phyloP scores from a whole-genome alignment of 2,888 invertebrate genomes.

The Dasypolia templi region DNA sequence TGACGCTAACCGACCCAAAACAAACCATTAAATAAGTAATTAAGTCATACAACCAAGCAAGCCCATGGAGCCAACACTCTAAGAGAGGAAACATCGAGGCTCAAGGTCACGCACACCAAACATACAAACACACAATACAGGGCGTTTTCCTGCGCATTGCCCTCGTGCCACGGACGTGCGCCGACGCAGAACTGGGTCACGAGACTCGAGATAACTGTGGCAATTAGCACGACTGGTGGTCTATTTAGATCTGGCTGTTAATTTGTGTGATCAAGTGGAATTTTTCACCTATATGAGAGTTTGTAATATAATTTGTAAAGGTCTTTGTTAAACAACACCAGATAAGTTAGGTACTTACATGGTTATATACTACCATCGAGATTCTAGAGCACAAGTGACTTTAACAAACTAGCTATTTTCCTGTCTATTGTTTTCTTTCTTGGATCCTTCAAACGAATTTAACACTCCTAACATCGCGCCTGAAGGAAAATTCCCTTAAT shows the following conservation, averaged over 20 bases:
- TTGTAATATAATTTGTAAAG: not conserved
- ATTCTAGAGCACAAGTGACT: not conserved
- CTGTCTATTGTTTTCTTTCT: not conserved
- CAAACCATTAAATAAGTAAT: conserved; percentile 10
- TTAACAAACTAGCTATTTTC: not conserved
- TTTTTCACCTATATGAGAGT: not conserved
- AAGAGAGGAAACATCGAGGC: conserved; percentile 10
- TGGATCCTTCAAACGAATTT: not conserved
- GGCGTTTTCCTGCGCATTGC: conserved; percentile 63
- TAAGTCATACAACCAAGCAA: conserved; percentile 21
- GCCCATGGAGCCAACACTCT: not conserved
- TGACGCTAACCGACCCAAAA: conserved; percentile 2
- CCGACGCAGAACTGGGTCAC: conserved; percentile 56
- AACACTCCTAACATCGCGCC: no score
- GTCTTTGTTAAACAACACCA: not conserved
- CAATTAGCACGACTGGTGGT: conserved; percentile 35
- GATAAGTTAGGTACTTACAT: not conserved
- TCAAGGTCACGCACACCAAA: conserved; percentile 33
- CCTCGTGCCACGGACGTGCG: conserved; percentile 53
- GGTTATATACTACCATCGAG: not conserved
- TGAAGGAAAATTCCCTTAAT: no score
- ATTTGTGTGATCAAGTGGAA: conserved; percentile 12
- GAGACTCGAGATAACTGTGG: conserved; percentile 53
- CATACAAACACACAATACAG: conserved; percentile 7
- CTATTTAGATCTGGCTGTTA: conserved; percentile 30